Percentiles rank a stretch among this genome's conserved stretches.
phyloP scores from a whole-genome alignment of 2,113 vertebrate species.

The Catharus minimus region DNA sequence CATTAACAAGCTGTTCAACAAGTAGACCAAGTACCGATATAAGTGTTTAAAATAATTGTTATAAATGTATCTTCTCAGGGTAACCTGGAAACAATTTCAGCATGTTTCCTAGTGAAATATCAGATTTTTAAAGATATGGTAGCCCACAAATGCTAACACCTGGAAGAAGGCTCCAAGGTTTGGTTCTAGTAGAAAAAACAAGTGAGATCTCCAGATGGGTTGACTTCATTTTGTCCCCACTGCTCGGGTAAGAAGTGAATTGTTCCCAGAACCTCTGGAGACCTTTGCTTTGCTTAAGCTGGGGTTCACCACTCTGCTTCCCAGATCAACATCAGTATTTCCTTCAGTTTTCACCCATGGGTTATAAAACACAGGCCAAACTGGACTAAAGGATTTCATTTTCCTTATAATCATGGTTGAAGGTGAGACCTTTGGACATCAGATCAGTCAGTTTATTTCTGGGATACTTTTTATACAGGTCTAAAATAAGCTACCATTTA shows the following conservation, averaged over 20 bases:
- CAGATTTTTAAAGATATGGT: background rate
- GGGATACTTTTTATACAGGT: background rate
- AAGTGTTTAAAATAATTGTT: constrained; percentile 45
- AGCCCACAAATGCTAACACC: background rate
- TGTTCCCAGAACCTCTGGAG: background rate
- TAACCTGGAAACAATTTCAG: background rate
- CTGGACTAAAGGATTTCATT: background rate
- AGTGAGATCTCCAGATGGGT: fast-evolving
- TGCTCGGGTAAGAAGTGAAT: background rate
- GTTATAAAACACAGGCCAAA: background rate
- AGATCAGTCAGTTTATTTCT: background rate
- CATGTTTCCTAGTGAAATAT: background rate
- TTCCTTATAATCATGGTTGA: background rate
- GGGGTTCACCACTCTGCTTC: background rate
- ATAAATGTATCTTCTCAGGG: background rate
- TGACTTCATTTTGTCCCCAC: background rate
- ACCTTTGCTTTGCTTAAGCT: background rate
- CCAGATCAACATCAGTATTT: background rate
- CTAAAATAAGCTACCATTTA: constrained; percentile 17
- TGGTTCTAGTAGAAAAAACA: background rate
- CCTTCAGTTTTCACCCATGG: background rate
- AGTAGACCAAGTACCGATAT: constrained; percentile 10
- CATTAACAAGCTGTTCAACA: constrained; percentile 52
- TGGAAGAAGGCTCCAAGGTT: background rate
- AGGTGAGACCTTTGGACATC: background rate